Conservation (phyloP, 2,113 vertebrate genomes). For the Brachionichthys hirsutus region DNA sequence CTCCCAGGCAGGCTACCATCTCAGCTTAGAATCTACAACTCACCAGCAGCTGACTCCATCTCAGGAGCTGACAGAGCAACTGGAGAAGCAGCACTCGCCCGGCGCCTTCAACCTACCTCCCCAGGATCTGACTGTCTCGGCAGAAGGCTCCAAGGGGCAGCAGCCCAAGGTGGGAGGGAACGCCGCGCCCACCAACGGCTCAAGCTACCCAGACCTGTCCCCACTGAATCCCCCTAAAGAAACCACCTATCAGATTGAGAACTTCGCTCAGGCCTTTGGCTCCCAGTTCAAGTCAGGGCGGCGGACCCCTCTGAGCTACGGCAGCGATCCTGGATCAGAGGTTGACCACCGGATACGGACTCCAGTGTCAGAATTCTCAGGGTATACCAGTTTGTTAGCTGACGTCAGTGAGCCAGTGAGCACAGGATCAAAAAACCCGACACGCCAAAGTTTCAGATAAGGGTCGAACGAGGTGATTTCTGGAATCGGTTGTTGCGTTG, state of each 20-base stretch:
- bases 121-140: slow-evolving; percentile 82
- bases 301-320: slow-evolving; percentile 93
- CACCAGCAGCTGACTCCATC: slow-evolving; percentile 99
- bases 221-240: slow-evolving; percentile 92
- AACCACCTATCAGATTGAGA: slow-evolving; percentile 98
- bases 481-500: slow-evolving; percentile 72
- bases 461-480: slow-evolving; percentile 79
- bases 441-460: slow-evolving; percentile 99
- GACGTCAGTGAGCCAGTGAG: slow-evolving; percentile 97
- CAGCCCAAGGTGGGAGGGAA: slow-evolving; percentile 78
- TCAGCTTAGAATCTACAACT: slow-evolving; percentile 85
- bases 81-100: slow-evolving; percentile 92
- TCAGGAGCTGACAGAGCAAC: slow-evolving; percentile 97
- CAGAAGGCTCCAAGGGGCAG: slow-evolving; percentile 88
- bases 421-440: slow-evolving; percentile 97
- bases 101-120: slow-evolving; percentile 85
- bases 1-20: slow-evolving; percentile 89
- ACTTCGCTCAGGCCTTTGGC: slow-evolving; percentile 99
- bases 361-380: slow-evolving; percentile 99
- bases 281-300: slow-evolving; percentile 98
- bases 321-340: slow-evolving; percentile 85
- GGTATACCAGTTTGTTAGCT: slow-evolving; percentile 99
- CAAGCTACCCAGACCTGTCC: slow-evolving; percentile 90
- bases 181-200: slow-evolving; percentile 69
- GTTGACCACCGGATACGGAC: slow-evolving; percentile 96